Conservation (phyloP, 2,113 vertebrate genomes). For the Alouatta palliata region DNA sequence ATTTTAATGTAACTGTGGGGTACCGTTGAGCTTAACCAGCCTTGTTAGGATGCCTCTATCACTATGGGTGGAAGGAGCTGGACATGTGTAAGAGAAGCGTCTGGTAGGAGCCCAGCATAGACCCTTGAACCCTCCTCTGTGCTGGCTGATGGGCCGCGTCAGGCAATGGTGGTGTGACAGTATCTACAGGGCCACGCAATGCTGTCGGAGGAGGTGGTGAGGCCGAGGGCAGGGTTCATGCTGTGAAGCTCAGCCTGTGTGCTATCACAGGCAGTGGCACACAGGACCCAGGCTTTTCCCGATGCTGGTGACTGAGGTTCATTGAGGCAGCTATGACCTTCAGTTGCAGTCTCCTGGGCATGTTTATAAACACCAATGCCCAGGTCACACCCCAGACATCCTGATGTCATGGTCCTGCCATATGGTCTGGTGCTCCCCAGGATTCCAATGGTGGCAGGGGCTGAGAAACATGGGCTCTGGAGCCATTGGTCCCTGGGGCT, state of each 20-base stretch:
- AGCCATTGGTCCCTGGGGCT: neutral
- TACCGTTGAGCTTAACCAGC: neutral
- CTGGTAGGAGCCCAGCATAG: neutral
- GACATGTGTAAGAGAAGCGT: neutral
- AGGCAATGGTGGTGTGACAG: neutral
- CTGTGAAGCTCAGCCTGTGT: neutral
- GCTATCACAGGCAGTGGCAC: too few species aligned
- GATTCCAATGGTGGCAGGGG: neutral
- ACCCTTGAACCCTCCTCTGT: neutral
- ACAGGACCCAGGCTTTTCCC: neutral
- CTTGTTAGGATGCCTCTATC: neutral
- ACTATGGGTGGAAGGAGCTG: neutral
- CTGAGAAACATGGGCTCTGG: neutral
- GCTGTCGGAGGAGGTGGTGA: neutral
- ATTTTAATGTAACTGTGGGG: neutral
- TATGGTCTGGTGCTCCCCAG: neutral
- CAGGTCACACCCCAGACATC: neutral
- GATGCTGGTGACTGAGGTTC: neutral
- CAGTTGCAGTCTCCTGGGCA: neutral
- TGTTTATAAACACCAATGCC: neutral
- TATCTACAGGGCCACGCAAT: neutral
- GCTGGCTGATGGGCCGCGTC: rapidly evolving
- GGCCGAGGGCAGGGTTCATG: too few species aligned
- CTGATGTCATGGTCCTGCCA: neutral
- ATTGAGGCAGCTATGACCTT: too few species aligned